These are phyloP conservation scores for Indri indri DNA, from an alignment of 2,113 vertebrate species.

Conservation along the genomic window DNA sequence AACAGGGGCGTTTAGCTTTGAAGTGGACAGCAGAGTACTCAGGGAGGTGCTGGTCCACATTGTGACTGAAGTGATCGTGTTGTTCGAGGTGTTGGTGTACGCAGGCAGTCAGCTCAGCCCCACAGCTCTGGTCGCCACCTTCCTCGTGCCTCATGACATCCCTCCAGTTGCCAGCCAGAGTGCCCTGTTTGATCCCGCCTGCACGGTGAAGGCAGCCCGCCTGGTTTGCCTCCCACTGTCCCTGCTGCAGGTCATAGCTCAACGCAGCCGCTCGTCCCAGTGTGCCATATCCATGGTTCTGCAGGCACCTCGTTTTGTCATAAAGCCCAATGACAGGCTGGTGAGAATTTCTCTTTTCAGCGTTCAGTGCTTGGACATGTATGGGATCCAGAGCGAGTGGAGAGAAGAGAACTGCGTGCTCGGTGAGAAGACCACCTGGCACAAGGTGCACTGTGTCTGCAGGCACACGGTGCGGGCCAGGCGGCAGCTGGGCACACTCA, in stretches of 20 bases:
- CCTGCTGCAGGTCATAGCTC: constrained; percentile 58
- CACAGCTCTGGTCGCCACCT: constrained; percentile 23
- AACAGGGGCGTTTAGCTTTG: constrained; percentile 74
- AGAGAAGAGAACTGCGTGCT: constrained; percentile 53
- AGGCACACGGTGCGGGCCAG: rapidly evolving
- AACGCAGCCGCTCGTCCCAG: rapidly evolving
- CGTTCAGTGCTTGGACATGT: constrained; percentile 79
- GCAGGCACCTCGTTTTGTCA: background rate
- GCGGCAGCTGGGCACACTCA: rapidly evolving
- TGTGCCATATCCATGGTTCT: constrained; percentile 59
- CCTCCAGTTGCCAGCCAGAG: constrained; percentile 43
- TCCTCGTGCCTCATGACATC: constrained; percentile 63
- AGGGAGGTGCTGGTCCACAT: constrained; percentile 81
- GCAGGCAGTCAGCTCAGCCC: background rate
- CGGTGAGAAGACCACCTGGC: constrained; percentile 75
- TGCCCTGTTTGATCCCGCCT: background rate
- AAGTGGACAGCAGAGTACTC: constrained; percentile 42
- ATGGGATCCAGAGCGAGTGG: constrained; percentile 70
- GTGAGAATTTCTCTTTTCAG: constrained; percentile 77
- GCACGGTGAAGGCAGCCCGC: constrained; percentile 60
- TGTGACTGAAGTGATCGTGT: constrained; percentile 66
- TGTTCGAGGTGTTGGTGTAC: constrained; percentile 76
- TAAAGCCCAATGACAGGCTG: constrained; percentile 28
- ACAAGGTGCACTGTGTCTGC: constrained; percentile 82
- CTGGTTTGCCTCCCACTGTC: constrained; percentile 79